Conservation (phyloP, 2,113 vertebrate genomes). For the Rhombomys opimus region DNA sequence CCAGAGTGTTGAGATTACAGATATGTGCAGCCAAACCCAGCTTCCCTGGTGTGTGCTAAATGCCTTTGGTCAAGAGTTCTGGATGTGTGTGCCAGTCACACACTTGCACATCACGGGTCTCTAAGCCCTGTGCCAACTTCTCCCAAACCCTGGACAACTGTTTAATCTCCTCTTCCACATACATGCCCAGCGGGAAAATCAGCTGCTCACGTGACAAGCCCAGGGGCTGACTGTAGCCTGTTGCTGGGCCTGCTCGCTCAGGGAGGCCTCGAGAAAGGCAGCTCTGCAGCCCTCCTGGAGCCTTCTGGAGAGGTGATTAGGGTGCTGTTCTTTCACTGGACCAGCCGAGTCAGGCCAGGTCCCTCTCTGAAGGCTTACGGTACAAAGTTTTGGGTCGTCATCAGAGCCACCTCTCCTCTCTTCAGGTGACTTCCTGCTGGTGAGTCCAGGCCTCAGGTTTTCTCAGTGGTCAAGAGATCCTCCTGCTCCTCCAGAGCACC, state of each 20-base stretch:
- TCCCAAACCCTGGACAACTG: neutral
- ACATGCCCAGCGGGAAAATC: neutral
- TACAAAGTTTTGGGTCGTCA: neutral
- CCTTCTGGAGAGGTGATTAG: neutral
- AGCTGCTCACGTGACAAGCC: conserved; percentile 65
- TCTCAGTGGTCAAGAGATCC: neutral
- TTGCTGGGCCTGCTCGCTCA: conserved; percentile 81
- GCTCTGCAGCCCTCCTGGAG: neutral
- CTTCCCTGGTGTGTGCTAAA: neutral
- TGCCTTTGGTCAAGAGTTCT: neutral
- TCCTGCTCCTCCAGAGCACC: neutral
- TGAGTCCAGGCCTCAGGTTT: neutral
- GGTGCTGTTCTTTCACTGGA: neutral
- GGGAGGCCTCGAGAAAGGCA: neutral
- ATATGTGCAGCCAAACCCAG: neutral
- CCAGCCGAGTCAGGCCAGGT: neutral
- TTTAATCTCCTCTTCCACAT: neutral
- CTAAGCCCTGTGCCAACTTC: neutral
- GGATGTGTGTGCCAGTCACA: neutral
- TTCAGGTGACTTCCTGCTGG: neutral
- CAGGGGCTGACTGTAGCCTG: conserved; percentile 81
- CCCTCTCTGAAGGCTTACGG: fast-evolving
- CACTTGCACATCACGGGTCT: neutral
- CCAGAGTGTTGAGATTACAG: neutral
- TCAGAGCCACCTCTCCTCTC: neutral